Evolutionary conservation across 2,113 vertebrate species (phyloP).

Genomic region (Erinaceus europaeus): DNA sequence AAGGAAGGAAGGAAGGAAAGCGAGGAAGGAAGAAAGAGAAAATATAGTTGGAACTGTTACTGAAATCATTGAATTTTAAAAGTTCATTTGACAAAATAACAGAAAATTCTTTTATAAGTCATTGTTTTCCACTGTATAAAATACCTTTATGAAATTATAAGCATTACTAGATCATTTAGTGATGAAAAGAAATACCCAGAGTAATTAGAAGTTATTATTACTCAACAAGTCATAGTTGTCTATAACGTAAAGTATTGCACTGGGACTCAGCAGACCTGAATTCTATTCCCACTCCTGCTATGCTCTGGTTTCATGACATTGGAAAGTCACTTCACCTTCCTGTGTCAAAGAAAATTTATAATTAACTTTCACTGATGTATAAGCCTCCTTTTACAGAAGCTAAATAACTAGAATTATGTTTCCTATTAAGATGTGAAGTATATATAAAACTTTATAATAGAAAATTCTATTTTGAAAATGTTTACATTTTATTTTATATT

Average conservation of each 20-base stretch:
- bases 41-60: too few relatives aligned
- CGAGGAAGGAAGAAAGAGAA: too few relatives aligned
- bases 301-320: slow-evolving; percentile 54
- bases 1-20: too few relatives aligned
- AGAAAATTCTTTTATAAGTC: slow-evolving; percentile 4
- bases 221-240: slow-evolving; percentile 51
- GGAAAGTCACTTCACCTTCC: slow-evolving; percentile 58
- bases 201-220: slow-evolving; percentile 68
- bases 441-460: too few relatives aligned
- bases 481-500: not conserved
- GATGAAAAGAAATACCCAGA: slow-evolving; percentile 44
- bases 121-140: slow-evolving; percentile 13
- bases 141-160: slow-evolving; percentile 49
- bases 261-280: slow-evolving; percentile 50
- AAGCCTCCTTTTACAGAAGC: slow-evolving; percentile 11
- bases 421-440: slow-evolving; percentile 19
- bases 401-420: slow-evolving; percentile 29
- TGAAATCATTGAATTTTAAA: too few relatives aligned
- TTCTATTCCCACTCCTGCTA: slow-evolving; percentile 46
- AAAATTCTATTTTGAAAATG: not conserved
- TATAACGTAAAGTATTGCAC: slow-evolving; percentile 11
- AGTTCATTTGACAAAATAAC: slow-evolving; percentile 27
- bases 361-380: slow-evolving; percentile 46
- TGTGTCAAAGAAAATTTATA: slow-evolving; percentile 57
- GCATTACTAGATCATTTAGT: slow-evolving; percentile 49